phyloP scores from a whole-genome alignment of 2,113 vertebrate species.

The Microcebus griseorufus region DNA sequence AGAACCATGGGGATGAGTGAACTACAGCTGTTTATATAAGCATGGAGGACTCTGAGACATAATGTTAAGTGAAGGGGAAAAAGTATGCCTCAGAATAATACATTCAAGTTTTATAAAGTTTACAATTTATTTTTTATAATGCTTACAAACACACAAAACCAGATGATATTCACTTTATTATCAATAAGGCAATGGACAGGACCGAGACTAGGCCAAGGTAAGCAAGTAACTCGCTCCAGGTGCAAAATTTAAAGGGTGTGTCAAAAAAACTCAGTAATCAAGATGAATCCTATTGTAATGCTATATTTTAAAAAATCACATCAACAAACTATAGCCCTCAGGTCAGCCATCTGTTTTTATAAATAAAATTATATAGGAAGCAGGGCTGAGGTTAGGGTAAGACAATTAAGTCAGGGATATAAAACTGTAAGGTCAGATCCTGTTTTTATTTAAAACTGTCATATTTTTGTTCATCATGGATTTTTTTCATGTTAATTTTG shows the following conservation, averaged over 20 bases:
- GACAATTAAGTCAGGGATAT: background rate
- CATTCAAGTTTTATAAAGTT: background rate
- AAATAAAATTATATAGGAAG: background rate
- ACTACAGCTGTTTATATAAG: background rate
- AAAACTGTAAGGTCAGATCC: background rate
- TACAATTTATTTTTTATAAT: background rate
- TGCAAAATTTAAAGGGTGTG: background rate
- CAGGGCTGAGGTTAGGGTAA: background rate
- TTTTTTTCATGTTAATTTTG: constrained; percentile 7
- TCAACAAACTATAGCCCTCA: background rate
- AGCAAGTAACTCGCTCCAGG: background rate
- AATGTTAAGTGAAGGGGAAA: background rate
- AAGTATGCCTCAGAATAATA: background rate
- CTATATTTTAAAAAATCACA: background rate
- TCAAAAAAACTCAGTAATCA: background rate
- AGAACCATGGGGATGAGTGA: background rate
- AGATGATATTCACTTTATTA: background rate
- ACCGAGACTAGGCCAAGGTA: background rate
- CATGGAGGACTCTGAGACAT: background rate
- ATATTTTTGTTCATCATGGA: background rate
- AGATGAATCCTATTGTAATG: background rate
- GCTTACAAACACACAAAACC: background rate
- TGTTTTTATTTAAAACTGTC: background rate
- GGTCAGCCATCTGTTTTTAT: background rate
- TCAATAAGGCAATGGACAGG: background rate